These are phyloP conservation scores for Cydia amplana DNA, from an alignment of 1,140 invertebrate species.

Conservation along the genomic window DNA sequence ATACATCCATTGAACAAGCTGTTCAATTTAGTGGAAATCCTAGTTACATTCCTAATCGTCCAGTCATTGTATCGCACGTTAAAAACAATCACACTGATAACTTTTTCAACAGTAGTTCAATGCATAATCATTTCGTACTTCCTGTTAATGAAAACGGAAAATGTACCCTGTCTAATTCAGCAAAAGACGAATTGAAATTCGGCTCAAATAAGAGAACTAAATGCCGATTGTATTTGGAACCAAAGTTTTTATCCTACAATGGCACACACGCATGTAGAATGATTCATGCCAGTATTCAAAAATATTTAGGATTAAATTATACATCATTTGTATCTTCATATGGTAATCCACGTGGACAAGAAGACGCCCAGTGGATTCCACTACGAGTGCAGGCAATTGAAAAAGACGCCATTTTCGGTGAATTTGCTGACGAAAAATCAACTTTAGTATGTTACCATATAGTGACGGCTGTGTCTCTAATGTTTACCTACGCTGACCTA, in stretches of 20 bases:
- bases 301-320: slow-evolving; percentile 45
- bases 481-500: slow-evolving; percentile 52
- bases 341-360: slow-evolving; percentile 54
- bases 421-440: slow-evolving; percentile 44
- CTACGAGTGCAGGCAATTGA: slow-evolving; percentile 36
- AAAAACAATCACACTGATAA: slow-evolving; percentile 55
- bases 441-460: slow-evolving; percentile 59
- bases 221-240: slow-evolving; percentile 48
- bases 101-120: slow-evolving; percentile 53
- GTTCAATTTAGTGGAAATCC: slow-evolving; percentile 63
- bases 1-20: slow-evolving; percentile 49
- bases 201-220: slow-evolving; percentile 58
- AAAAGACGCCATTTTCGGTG: slow-evolving; percentile 46
- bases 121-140: slow-evolving; percentile 43
- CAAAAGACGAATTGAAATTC: slow-evolving; percentile 55
- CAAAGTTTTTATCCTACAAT: slow-evolving; percentile 41
- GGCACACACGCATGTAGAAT: slow-evolving; percentile 48
- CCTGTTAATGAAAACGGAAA: slow-evolving; percentile 54
- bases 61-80: slow-evolving; percentile 54
- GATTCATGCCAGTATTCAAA: slow-evolving; percentile 53
- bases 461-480: slow-evolving; percentile 49
- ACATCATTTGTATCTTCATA: slow-evolving; percentile 55
- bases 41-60: slow-evolving; percentile 56
- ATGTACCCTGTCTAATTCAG: slow-evolving; percentile 50
- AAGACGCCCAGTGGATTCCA: slow-evolving; percentile 56